These are phyloP conservation scores for Silurus asotus DNA, from an alignment of 2,113 vertebrate genomes.

Conservation along the genomic window DNA sequence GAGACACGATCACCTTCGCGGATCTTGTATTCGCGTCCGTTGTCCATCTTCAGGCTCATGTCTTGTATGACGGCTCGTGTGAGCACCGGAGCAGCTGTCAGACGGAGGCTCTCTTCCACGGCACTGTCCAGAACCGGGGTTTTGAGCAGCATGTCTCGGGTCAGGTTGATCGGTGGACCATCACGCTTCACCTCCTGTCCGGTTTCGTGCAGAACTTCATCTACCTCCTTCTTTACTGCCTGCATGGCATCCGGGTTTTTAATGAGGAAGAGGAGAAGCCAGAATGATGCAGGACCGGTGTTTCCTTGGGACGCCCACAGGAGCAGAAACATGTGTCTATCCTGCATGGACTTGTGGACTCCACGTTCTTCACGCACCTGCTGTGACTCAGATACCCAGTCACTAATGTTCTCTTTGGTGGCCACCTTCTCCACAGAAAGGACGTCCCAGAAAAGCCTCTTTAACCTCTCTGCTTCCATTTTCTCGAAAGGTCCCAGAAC, in stretches of 20 bases:
- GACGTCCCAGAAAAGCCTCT: constrained; percentile 74
- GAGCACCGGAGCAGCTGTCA: constrained; percentile 77
- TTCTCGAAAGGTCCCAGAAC: constrained; percentile 73
- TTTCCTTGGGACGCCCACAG: constrained; percentile 94
- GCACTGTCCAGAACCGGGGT: constrained; percentile 83
- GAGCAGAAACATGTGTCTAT: constrained; percentile 82
- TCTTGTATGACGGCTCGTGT: constrained; percentile 74
- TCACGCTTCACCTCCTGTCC: constrained; percentile 66
- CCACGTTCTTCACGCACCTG: constrained; percentile 65
- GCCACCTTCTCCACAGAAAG: constrained; percentile 71
- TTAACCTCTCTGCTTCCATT: constrained; percentile 70
- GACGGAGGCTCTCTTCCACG: constrained; percentile 85
- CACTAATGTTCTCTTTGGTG: constrained; percentile 78
- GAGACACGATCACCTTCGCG: constrained; percentile 80
- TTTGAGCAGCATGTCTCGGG: constrained; percentile 71
- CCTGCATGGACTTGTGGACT: constrained; percentile 69
- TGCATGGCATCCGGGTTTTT: constrained; percentile 85
- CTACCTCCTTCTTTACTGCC: constrained; percentile 78
- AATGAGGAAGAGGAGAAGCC: constrained; percentile 86
- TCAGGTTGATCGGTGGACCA: constrained; percentile 66
- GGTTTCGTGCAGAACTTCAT: constrained; percentile 65
- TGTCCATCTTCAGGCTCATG: constrained; percentile 69
- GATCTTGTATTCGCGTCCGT: constrained; percentile 68
- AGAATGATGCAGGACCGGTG: constrained; percentile 84
- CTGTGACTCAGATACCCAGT: constrained; percentile 77